phyloP scores from a whole-genome alignment of 2,888 invertebrate genomes.

The Acanthosepion lycidas region DNA sequence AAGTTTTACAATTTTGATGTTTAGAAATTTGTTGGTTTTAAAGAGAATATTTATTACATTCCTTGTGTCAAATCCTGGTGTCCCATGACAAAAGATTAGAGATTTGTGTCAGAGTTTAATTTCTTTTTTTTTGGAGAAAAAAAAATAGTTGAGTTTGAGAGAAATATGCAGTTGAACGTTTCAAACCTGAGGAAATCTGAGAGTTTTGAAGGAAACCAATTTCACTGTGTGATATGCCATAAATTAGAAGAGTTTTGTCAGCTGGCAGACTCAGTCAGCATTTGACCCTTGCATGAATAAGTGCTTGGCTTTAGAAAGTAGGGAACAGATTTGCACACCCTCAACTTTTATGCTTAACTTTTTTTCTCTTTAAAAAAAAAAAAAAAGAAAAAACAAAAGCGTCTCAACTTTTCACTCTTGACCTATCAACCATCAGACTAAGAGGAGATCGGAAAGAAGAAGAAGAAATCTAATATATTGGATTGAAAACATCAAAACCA shows the following conservation, averaged over 20 bases:
- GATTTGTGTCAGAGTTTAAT: neutral
- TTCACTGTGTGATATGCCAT: constrained; percentile 4
- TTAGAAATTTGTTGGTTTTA: too few species aligned
- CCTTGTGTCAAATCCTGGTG: neutral
- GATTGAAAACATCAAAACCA: neutral
- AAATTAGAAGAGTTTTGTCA: neutral
- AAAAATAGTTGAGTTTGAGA: neutral
- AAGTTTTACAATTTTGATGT: too few species aligned
- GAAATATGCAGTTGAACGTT: neutral
- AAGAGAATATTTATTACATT: neutral
- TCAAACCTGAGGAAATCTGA: neutral
- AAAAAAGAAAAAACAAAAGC: neutral
- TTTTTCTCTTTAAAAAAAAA: neutral
- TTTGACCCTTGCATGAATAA: neutral
- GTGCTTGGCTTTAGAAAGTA: constrained; percentile 6
- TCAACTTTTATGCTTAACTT: neutral
- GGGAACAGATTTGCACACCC: neutral
- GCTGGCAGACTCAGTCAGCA: neutral
- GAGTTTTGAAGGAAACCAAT: neutral
- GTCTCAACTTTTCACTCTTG: constrained; percentile 4
- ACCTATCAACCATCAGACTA: neutral
- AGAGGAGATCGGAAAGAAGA: neutral
- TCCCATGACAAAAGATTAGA: neutral
- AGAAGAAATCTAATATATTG: constrained; percentile 33
- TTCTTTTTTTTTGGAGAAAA: neutral